Base-by-base conservation (phyloP, 2,888 invertebrate genomes). In the Meghimatium bilineatum region DNA sequence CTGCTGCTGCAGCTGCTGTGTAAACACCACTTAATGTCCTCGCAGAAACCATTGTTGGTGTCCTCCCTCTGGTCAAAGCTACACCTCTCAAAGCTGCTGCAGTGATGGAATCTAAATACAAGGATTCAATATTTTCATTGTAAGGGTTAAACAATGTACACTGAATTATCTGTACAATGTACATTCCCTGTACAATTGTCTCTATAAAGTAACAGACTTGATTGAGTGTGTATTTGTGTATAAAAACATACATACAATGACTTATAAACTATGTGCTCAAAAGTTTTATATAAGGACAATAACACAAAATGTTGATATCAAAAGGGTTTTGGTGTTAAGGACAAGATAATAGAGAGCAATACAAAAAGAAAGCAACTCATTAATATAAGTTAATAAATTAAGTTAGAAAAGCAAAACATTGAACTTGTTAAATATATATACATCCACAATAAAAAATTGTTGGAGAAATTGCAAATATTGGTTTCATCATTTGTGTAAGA, bases 71-170 rank as follows among this genome's bases (percentile, higher is more conserved):
- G 93, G 97, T 97, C 91, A 97, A 96, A 88, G 97, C 96, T 90
- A 97, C 97, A 91, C 97, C 97, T 93, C 97, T 95, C 92, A 97
- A 94, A 90, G 96, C 96, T 93, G 97, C 96, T 92, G 96, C 96
- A 95, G 91, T 88, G 66, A 84, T 67, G 29, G 79, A 72, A 71
- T 83, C 84, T 84, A 78, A 38, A 71, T 34, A 60, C 29, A 38
- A 20, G 52, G 20, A 23, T 29, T 17, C 63, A 56, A 63, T 8
- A 38, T 23, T 36, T n/a, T 23, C 29, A 69, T 56, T 71, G 14
- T n/a, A 32, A 49, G 44, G 5, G 32, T 5, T n/a, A 5, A 38
- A 52, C 26, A 52, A 63, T n/a, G 23, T 20, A 56, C 2, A 56
- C 2, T 20, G 56, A 44, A 56, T 56, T 3, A 56, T 23, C 3